Evolutionary conservation across 2,113 vertebrate species (phyloP).

Genomic region (Cercopithecus mona): DNA sequence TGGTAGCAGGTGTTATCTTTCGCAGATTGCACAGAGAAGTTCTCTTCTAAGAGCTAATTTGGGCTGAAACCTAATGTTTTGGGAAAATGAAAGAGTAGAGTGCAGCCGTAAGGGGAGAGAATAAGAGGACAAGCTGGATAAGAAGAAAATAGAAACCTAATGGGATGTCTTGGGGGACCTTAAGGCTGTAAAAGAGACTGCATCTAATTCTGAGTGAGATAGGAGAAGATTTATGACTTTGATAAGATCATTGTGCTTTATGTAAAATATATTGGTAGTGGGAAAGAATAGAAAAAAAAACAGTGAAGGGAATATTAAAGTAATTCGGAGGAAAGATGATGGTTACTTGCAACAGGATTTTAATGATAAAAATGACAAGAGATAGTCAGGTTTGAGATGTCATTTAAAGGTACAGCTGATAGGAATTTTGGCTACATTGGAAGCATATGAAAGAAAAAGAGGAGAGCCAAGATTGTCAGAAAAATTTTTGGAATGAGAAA

Average conservation of each 20-base stretch:
- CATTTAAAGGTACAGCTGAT: neutral
- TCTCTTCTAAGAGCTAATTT: neutral
- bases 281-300: neutral
- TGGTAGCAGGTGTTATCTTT: neutral
- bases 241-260: neutral
- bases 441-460: neutral
- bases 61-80: neutral
- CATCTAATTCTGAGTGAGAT: neutral
- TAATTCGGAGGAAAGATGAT: conserved; percentile 13
- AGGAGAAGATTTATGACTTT: neutral
- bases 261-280: neutral
- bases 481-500: neutral
- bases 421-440: neutral
- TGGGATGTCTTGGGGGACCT: neutral
- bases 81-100: neutral
- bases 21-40: neutral
- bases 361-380: neutral
- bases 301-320: neutral
- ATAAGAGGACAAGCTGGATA: neutral
- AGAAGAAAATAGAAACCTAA: neutral
- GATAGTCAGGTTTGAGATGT: conserved; percentile 3
- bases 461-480: neutral
- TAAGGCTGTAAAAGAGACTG: neutral
- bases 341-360: neutral
- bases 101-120: neutral